Percentiles rank a stretch among this genome's conserved stretches.
Conservation (phyloP, 2,888 invertebrate species). For the Tinea semifulvella region DNA sequence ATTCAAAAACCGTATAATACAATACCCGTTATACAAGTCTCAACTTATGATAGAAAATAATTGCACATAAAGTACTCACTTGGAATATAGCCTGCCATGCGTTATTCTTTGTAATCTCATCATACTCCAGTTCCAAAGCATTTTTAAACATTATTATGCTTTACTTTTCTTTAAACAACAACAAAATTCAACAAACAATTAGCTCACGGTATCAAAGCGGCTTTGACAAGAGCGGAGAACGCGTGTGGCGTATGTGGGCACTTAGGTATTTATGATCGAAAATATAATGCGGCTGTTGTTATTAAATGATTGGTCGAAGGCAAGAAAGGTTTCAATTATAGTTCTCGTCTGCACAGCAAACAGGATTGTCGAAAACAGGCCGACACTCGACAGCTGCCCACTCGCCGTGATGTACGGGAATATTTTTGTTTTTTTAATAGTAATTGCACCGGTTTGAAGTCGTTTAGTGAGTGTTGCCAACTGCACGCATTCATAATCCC, state of each 20-base stretch:
- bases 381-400: constrained; percentile 1
- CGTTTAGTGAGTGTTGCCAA: background rate
- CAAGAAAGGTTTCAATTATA: background rate
- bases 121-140: constrained; percentile 74
- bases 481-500: background rate
- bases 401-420: constrained; percentile 2
- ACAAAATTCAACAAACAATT: too few relatives aligned
- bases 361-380: background rate
- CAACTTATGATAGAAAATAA: too few relatives aligned
- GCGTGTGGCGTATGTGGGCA: background rate
- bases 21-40: background rate
- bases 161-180: constrained; percentile 9
- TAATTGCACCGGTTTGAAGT: constrained; percentile 8
- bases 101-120: constrained; percentile 72
- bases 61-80: too few relatives aligned
- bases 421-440: background rate
- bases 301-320: background rate
- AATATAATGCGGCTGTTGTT: background rate
- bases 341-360: constrained; percentile 1
- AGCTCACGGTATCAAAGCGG: background rate
- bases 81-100: constrained; percentile 78
- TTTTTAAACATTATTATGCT: background rate
- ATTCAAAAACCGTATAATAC: too few relatives aligned
- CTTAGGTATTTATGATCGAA: background rate
- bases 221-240: constrained; percentile 1